These are phyloP conservation scores for Kradibia gibbosae DNA, from an alignment of 1,140 invertebrate species.

Conservation along the genomic window DNA sequence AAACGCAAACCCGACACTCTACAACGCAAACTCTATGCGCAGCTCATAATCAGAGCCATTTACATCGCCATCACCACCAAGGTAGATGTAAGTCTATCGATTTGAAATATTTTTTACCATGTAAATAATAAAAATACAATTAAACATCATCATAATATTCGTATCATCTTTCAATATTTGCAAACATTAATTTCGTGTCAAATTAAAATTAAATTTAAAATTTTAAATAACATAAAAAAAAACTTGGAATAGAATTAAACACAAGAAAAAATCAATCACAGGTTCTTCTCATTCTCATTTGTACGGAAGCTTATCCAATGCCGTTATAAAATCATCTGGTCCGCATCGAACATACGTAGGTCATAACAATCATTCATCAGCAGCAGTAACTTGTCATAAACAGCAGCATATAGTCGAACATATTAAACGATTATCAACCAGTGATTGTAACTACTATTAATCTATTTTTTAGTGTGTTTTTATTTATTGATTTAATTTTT, in stretches of 20 bases:
- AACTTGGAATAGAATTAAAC: neutral
- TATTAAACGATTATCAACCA: constrained; percentile 71
- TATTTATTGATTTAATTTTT: constrained; percentile 15
- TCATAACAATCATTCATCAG: constrained; percentile 63
- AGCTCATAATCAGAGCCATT: constrained; percentile 58
- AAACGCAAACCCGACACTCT: constrained; percentile 67
- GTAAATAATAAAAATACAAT: neutral
- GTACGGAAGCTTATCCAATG: constrained; percentile 60
- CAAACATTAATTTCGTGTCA: neutral
- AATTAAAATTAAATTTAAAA: neutral
- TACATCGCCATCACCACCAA: constrained; percentile 55
- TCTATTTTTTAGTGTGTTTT: constrained; percentile 27
- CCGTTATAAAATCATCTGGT: constrained; percentile 58
- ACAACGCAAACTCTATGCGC: constrained; percentile 67
- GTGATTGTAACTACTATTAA: constrained; percentile 67
- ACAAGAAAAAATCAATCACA: constrained; percentile 42
- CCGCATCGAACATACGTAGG: constrained; percentile 60
- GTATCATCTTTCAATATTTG: constrained; percentile 23
- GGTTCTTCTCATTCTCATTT: constrained; percentile 62
- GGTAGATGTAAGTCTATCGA: constrained; percentile 56
- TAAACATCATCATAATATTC: constrained; percentile 31
- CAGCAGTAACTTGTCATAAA: constrained; percentile 67
- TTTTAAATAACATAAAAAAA: constrained; percentile 5
- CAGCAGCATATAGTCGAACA: constrained; percentile 68
- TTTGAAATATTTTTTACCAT: neutral